Base-by-base conservation (phyloP, 2,113 vertebrate genomes). In the Aspidoscelis tigris region DNA sequence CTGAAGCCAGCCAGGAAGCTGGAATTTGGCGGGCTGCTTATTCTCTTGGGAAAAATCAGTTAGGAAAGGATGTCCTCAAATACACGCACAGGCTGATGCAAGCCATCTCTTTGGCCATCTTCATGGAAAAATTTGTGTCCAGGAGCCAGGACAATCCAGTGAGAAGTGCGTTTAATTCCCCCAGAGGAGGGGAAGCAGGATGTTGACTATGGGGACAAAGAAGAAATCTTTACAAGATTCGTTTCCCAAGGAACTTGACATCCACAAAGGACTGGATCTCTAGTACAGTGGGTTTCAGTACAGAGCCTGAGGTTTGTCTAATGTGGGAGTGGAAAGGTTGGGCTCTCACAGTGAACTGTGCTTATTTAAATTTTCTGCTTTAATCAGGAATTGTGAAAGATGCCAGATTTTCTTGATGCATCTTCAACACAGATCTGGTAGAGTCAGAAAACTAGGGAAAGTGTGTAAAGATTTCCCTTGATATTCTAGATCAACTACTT, bases 101-200 rank as follows among this genome's bases (percentile, higher is more conserved):
- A 18, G 24, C 69, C 70, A n/a, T 21, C 12, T 53, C 41, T 84
- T 93, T 93, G 93, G 92, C 91, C 86, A 87, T 91, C 81, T 88
- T 83, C 73, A 44, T 90, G 92, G 92, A 93, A 93, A 93, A 91
- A 92, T 91, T 81, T 91, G 78, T 80, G 88, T 89, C 91, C 87
- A 92, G 90, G 84, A 92, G 87, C 83, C 76, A 66, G 79, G 77
- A 86, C 87, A 78, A 83, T 90, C 89, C 87, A 86, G 93, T 88
- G 86, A 80, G 2, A 39, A 86, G 84, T 90, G 84, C 69, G 53
- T 76, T 74, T 47, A 5, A 50, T 14, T 80, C 69, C 74, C 81
- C 33, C 82, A 76, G 85, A 81, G 39, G 78, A 77, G 1, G 64
- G 43, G 64, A 33, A 80, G 21, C 76, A 87, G 50, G 53, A 79